These are phyloP conservation scores for Hemicrepidius hirtus DNA, from an alignment of 2,888 invertebrate species.

Conservation along the genomic window DNA sequence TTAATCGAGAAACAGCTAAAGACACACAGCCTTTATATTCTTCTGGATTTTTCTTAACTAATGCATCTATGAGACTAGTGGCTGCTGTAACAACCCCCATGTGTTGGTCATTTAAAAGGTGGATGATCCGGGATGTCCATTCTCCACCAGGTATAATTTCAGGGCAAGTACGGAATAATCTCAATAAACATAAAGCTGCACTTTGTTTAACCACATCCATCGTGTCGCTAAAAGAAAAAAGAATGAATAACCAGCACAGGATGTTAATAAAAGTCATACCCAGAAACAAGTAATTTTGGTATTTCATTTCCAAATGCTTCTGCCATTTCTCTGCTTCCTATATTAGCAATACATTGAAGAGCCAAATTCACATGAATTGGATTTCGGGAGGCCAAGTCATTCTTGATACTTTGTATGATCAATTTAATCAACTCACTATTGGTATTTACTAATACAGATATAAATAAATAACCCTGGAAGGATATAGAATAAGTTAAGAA, in stretches of 20 bases:
- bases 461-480: slow-evolving; percentile 96
- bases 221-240: slow-evolving; percentile 83
- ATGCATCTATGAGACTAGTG: slow-evolving; percentile 96
- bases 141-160: slow-evolving; percentile 98
- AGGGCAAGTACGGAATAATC: slow-evolving; percentile 94
- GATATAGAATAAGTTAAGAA: slow-evolving; percentile 4
- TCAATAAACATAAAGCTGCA: slow-evolving; percentile 95
- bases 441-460: slow-evolving; percentile 98
- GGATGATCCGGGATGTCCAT: slow-evolving; percentile 99
- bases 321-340: slow-evolving; percentile 99
- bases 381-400: slow-evolving; percentile 96
- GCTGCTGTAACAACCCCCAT: slow-evolving; percentile 99
- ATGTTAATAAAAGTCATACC: slow-evolving; percentile 72
- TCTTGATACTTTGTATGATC: slow-evolving; percentile 99
- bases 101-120: slow-evolving; percentile 98
- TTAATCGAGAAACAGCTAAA: slow-evolving; percentile 96
- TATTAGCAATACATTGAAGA: slow-evolving; percentile 99
- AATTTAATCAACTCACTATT: slow-evolving; percentile 99
- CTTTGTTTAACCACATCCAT: slow-evolving; percentile 99
- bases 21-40: slow-evolving; percentile 99
- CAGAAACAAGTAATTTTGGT: slow-evolving; percentile 97
- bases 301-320: slow-evolving; percentile 99
- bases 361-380: slow-evolving; percentile 99
- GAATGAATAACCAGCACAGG: neutral
- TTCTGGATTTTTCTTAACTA: slow-evolving; percentile 98